These are phyloP conservation scores for Celastrina argiolus DNA, from an alignment of 2,888 invertebrate genomes.

Conservation along the genomic window DNA sequence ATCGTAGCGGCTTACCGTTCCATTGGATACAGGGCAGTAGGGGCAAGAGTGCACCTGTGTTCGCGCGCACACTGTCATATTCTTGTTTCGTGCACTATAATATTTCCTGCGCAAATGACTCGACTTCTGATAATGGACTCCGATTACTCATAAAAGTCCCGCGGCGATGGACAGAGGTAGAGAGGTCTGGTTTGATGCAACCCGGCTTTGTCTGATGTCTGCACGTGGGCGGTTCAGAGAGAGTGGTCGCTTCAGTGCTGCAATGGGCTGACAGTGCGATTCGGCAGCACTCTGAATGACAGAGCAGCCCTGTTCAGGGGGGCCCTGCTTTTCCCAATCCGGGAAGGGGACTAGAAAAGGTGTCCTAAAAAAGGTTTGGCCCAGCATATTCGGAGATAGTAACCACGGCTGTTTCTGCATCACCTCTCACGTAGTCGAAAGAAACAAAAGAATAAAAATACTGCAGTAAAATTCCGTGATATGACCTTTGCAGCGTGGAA, in stretches of 20 bases:
- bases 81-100: too few species aligned
- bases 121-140: too few species aligned
- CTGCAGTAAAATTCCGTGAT: background rate
- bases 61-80: too few species aligned
- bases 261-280: slow-evolving; percentile 28
- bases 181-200: too few species aligned
- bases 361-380: slow-evolving; percentile 34
- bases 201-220: background rate
- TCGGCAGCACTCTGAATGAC: slow-evolving; percentile 33
- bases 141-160: background rate
- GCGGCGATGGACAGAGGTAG: background rate
- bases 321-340: slow-evolving; percentile 36
- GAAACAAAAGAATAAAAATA: slow-evolving; percentile 7
- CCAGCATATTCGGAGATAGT: slow-evolving; percentile 25
- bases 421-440: slow-evolving; percentile 22
- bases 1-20: too few species aligned
- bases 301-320: slow-evolving; percentile 36
- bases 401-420: slow-evolving; percentile 30
- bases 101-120: too few species aligned
- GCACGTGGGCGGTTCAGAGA: background rate
- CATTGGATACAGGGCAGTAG: too few species aligned
- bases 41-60: too few species aligned
- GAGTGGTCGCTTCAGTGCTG: slow-evolving; percentile 33
- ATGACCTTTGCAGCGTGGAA: slow-evolving; percentile 32
- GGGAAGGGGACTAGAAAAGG: slow-evolving; percentile 37